A percentile compares a stretch with the other conserved stretches of the same genome.
These are phyloP conservation scores for Bombyx mandarina DNA, from an alignment of 1,140 invertebrate species.

Conservation along the genomic window DNA sequence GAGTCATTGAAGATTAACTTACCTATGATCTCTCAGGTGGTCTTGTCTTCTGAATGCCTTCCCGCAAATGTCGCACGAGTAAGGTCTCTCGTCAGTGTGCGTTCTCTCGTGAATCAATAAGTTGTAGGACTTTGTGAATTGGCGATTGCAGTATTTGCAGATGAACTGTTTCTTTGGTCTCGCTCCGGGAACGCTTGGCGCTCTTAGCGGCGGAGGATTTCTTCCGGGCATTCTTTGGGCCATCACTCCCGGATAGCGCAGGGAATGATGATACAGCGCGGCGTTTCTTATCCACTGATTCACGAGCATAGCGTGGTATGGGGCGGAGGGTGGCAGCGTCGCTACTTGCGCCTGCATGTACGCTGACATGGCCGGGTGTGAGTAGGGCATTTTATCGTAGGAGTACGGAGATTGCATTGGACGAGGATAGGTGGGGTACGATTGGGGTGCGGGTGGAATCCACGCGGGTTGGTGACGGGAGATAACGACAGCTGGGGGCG, in stretches of 20 bases:
- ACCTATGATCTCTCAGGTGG: constrained; percentile 93
- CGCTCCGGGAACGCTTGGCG: constrained; percentile 72
- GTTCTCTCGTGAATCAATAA: constrained; percentile 95
- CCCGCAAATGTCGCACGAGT: constrained; percentile 95
- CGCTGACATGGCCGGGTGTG: constrained; percentile 48
- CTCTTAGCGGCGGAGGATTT: constrained; percentile 71
- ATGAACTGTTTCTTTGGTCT: constrained; percentile 95
- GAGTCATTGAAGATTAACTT: constrained; percentile 25
- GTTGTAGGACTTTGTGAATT: constrained; percentile 98
- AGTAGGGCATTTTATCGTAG: constrained; percentile 47
- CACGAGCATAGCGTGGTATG: constrained; percentile 72
- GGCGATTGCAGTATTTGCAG: constrained; percentile 93
- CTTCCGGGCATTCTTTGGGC: constrained; percentile 58
- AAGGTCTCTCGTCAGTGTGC: constrained; percentile 95
- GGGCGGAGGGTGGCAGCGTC: constrained; percentile 48
- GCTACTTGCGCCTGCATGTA: constrained; percentile 63
- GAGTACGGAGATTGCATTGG: constrained; percentile 47
- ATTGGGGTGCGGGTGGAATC: constrained; percentile 32
- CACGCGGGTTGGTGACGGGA: constrained; percentile 55
- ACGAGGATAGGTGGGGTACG: constrained; percentile 34
- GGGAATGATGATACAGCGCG: constrained; percentile 74
- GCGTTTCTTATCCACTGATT: constrained; percentile 82
- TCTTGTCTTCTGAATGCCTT: constrained; percentile 96
- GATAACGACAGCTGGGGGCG: constrained; percentile 48
- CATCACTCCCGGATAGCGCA: constrained; percentile 60